Percentiles rank a stretch among this genome's conserved stretches.
These are phyloP conservation scores for Syngnathus floridae DNA, from an alignment of 2,113 vertebrate genomes.

Conservation along the genomic window DNA sequence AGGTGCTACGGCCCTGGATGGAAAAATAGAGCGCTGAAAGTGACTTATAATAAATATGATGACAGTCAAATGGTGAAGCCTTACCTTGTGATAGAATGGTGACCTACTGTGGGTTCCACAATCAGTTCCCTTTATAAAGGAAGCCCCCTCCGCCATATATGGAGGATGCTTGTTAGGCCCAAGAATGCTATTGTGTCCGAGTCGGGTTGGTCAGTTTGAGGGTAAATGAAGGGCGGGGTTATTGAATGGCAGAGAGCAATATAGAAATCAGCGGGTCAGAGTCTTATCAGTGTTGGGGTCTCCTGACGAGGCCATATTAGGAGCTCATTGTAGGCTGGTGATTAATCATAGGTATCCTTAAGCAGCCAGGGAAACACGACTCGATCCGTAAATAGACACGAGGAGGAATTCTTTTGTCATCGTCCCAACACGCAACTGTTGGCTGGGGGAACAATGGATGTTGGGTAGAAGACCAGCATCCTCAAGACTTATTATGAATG, in stretches of 20 bases:
- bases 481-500: background rate
- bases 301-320: conserved; percentile 57
- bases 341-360: conserved; percentile 62
- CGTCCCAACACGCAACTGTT: conserved; percentile 28
- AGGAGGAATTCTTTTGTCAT: conserved; percentile 43
- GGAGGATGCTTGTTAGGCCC: conserved; percentile 50
- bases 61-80: background rate
- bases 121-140: conserved; percentile 65
- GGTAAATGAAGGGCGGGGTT: conserved; percentile 38
- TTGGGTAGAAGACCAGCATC: conserved; percentile 10
- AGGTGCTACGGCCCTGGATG: conserved; percentile 43
- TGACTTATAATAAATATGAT: background rate
- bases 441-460: conserved; percentile 23
- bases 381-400: conserved; percentile 55
- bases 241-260: conserved; percentile 52
- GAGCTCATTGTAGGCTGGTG: conserved; percentile 30
- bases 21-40: conserved; percentile 19
- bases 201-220: conserved; percentile 26
- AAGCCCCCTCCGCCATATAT: conserved; percentile 64
- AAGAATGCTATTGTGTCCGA: conserved; percentile 66
- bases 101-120: conserved; percentile 51
- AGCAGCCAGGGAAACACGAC: conserved; percentile 39
- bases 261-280: conserved; percentile 56
- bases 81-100: conserved; percentile 66
- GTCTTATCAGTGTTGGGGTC: conserved; percentile 56